Evolutionary conservation across 2,797 vertebrate species (phyloP).

Genomic region (Varecia variegata): DNA sequence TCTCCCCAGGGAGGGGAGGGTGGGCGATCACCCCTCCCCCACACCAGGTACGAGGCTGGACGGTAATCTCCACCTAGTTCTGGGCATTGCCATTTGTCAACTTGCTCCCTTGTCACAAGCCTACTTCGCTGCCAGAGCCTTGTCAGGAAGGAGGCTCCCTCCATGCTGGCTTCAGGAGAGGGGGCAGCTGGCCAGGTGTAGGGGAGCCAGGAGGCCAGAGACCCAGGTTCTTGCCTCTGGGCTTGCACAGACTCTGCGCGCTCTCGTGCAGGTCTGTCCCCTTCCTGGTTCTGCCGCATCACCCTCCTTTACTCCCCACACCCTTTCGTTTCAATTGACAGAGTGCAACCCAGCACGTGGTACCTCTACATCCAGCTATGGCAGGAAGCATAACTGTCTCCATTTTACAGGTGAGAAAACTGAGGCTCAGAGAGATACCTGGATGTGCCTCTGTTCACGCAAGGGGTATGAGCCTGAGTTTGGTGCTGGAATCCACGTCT

Average conservation of each 20-base stretch:
- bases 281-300: not conserved
- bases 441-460: not conserved
- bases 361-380: not conserved
- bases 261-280: not conserved
- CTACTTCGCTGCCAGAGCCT: not conserved
- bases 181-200: not conserved
- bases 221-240: not conserved
- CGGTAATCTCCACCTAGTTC: not conserved
- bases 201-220: not conserved
- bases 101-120: not conserved
- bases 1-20: not conserved
- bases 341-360: not conserved
- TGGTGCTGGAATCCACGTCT: not conserved
- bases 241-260: not conserved
- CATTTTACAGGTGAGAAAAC: slow-evolving; percentile 3
- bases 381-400: not conserved
- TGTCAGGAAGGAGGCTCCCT: not conserved
- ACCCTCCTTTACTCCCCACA: not conserved
- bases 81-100: not conserved
- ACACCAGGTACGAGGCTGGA: not conserved
- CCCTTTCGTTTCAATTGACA: not conserved
- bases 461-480: fast-evolving
- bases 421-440: not conserved
- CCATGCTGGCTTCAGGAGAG: not conserved
- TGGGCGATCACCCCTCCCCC: not conserved